Evolutionary conservation across 1,140 invertebrate species (phyloP), one percentile per base, ranked within the genome.

Genomic region (Heterodera carotae): DNA sequence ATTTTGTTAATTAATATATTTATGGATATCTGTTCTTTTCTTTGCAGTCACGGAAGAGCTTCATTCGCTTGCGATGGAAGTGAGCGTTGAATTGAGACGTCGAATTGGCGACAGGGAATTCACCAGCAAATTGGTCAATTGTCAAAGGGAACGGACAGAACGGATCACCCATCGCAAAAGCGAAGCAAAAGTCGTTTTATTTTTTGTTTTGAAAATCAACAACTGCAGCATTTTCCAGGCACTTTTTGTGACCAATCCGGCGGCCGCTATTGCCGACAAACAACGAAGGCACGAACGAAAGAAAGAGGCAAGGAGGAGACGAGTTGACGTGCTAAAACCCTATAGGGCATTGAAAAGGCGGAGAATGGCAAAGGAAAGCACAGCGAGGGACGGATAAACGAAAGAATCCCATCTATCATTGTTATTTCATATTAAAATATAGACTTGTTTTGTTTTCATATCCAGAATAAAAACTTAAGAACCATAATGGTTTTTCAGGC

Each of bases 1-100:
- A 12, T 43, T 43, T 43, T 43, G 12, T 43, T 43, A n/a, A n/a
- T n/a, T n/a, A n/a, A n/a, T n/a, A n/a, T n/a, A n/a, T n/a, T n/a
- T n/a, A n/a, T n/a, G n/a, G n/a, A n/a, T n/a, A n/a, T n/a, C n/a
- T n/a, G n/a, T n/a, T n/a, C n/a, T n/a, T n/a, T n/a, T n/a, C n/a
- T n/a, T n/a, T n/a, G n/a, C 12, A 81, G 80, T 69, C 48, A 78
- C 69, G 12, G 80, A 78, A 27, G 80, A 81, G 3, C 60, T 81
- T 18, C 68, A 76, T 39, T 22, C 33, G 29, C 66, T 81, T n/a
- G 69, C 73, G 43, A 31, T 29, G 31, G 80, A 81, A 81, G 60
- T 81, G 31, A 71, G 71, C 36, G 67, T 36, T 25, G 33, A 76
- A 39, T 77, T 81, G 15, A 76, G 67, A 36, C 27, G 59, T 2